Evolutionary conservation across 2,888 invertebrate genomes (phyloP).

Genomic region (Keiferia lycopersicella): DNA sequence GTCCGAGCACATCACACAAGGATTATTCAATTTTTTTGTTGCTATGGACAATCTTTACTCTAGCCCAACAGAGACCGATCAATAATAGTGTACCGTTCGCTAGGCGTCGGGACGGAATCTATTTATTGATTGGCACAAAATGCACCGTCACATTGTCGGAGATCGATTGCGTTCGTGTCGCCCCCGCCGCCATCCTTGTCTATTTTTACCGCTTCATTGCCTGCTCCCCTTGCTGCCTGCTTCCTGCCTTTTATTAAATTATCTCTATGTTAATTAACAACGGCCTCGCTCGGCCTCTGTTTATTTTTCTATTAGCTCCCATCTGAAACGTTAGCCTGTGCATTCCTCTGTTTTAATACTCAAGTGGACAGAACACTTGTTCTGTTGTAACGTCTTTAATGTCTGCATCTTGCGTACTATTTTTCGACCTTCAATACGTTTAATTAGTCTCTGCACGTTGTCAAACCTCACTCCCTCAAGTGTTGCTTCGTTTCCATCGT

Average conservation of each 20-base stretch:
- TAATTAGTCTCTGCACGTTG: conserved; percentile 74
- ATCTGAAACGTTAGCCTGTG: conserved; percentile 32
- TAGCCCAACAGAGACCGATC: neutral
- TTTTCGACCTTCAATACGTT: conserved; percentile 74
- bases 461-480: conserved; percentile 63
- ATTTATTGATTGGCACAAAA: conserved; percentile 70
- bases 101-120: conserved; percentile 44
- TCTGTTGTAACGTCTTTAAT: conserved; percentile 40
- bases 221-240: conserved; percentile 75
- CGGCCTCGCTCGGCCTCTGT: conserved; percentile 68
- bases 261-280: conserved; percentile 81
- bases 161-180: conserved; percentile 74
- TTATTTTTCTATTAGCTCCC: conserved; percentile 73
- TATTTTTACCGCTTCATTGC: conserved; percentile 82
- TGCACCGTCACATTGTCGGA: conserved; percentile 67
- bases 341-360: conserved; percentile 13
- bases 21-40: too few relatives aligned
- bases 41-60: neutral
- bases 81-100: conserved; percentile 2
- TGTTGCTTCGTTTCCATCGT: conserved; percentile 58
- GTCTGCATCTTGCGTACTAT: conserved; percentile 55
- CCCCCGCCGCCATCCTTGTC: conserved; percentile 57
- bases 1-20: too few relatives aligned
- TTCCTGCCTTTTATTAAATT: conserved; percentile 81
- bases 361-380: conserved; percentile 19